A percentile compares a stretch with the other conserved stretches of the same genome.
Conservation (phyloP, 2,113 vertebrate species). For the Platysternon megacephalum region DNA sequence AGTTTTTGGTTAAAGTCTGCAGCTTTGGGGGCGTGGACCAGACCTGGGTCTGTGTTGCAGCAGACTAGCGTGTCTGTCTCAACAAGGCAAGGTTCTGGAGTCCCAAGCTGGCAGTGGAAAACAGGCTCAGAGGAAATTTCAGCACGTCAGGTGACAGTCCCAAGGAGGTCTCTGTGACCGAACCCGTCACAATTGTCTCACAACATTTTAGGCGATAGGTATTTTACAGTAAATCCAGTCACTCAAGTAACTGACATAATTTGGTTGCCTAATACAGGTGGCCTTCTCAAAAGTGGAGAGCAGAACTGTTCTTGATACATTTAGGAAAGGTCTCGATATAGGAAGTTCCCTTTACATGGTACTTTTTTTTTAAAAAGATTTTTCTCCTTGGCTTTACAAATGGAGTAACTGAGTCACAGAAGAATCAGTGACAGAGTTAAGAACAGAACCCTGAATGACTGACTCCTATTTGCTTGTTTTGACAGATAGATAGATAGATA, state of each 20-base stretch:
- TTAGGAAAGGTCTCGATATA: not conserved
- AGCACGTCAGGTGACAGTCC: too few relatives aligned
- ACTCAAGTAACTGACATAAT: not conserved
- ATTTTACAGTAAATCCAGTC: constrained; percentile 26
- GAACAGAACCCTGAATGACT: not conserved
- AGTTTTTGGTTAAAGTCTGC: too few relatives aligned
- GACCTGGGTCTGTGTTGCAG: too few relatives aligned
- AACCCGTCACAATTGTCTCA: not conserved
- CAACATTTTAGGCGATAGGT: not conserved
- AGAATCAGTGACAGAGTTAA: not conserved
- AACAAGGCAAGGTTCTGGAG: too few relatives aligned
- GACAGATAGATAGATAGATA: too few relatives aligned
- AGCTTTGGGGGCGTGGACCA: too few relatives aligned
- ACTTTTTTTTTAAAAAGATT: not conserved
- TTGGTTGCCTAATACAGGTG: not conserved
- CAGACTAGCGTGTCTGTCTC: too few relatives aligned
- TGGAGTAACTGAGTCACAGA: not conserved
- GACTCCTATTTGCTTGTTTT: not conserved
- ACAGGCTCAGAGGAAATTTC: too few relatives aligned
- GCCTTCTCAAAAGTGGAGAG: not conserved
- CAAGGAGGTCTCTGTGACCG: too few relatives aligned
- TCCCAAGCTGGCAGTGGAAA: too few relatives aligned
- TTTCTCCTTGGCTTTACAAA: fast-evolving
- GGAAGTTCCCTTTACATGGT: not conserved
- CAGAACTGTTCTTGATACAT: not conserved